These are phyloP conservation scores for Cheumatopsyche charites DNA, from an alignment of 1,140 invertebrate species.

Conservation along the genomic window DNA sequence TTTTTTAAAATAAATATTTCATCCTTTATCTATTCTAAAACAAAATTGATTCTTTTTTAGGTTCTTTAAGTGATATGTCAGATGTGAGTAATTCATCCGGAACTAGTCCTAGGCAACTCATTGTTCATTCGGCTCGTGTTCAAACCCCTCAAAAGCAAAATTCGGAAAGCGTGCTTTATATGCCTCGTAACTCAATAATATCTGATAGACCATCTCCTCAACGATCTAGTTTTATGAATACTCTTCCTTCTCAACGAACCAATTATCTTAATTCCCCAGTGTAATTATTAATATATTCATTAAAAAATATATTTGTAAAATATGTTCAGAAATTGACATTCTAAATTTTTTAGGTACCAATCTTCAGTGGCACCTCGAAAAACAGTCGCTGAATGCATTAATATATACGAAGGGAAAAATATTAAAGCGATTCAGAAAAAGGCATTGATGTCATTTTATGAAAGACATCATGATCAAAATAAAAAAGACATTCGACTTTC, in stretches of 20 bases:
- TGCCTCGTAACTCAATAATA: slow-evolving; percentile 54
- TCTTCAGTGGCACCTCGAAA: slow-evolving; percentile 61
- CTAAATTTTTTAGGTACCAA: slow-evolving; percentile 42
- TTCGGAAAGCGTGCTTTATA: slow-evolving; percentile 79
- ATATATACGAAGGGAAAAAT: slow-evolving; percentile 71
- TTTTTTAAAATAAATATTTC: slow-evolving; percentile 8
- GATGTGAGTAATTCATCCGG: slow-evolving; percentile 50
- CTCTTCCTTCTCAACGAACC: slow-evolving; percentile 51
- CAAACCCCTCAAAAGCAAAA: slow-evolving; percentile 81
- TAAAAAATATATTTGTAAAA: not conserved
- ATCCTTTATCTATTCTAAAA: not conserved
- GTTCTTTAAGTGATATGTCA: slow-evolving; percentile 47
- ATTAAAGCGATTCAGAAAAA: slow-evolving; percentile 88
- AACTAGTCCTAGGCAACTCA: slow-evolving; percentile 64
- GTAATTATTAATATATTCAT: slow-evolving; percentile 25
- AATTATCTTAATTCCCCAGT: slow-evolving; percentile 47
- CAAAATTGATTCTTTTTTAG: slow-evolving; percentile 27
- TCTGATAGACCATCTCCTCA: slow-evolving; percentile 64
- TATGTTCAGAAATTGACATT: not conserved
- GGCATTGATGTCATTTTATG: slow-evolving; percentile 83
- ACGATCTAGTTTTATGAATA: slow-evolving; percentile 60
- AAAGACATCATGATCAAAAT: slow-evolving; percentile 67
- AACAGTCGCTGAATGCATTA: slow-evolving; percentile 78
- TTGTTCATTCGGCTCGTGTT: slow-evolving; percentile 80
- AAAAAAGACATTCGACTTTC: not conserved